These are phyloP conservation scores for Fundulus diaphanus DNA, from an alignment of 2,797 vertebrate species.

Conservation along the genomic window DNA sequence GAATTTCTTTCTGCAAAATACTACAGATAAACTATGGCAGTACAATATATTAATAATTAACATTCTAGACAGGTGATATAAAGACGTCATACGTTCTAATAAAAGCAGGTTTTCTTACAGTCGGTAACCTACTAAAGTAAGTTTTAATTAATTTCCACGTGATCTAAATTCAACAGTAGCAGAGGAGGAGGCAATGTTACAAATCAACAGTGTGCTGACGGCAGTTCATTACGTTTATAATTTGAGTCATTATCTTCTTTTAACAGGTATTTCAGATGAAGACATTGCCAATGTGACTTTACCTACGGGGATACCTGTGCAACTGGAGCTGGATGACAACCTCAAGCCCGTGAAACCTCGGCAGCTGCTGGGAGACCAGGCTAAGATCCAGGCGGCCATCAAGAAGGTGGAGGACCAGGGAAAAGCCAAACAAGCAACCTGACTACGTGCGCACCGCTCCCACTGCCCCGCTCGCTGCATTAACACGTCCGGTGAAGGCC, in stretches of 20 bases:
- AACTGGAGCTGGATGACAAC: slow-evolving; percentile 92
- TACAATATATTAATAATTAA: no score
- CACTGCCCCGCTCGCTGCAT: slow-evolving; percentile 14
- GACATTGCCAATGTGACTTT: slow-evolving; percentile 91
- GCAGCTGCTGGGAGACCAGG: slow-evolving; percentile 91
- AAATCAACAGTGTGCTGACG: background rate
- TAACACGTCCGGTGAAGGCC: slow-evolving; percentile 16
- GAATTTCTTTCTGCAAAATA: no score
- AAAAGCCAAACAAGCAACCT: slow-evolving; percentile 82
- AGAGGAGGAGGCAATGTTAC: background rate
- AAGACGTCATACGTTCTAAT: no score
- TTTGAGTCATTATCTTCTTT: slow-evolving; percentile 20
- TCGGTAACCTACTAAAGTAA: no score
- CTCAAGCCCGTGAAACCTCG: slow-evolving; percentile 87
- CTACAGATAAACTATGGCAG: no score
- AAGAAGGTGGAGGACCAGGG: slow-evolving; percentile 98
- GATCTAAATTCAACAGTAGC: background rate
- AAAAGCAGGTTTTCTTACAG: background rate
- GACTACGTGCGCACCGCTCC: slow-evolving; percentile 27
- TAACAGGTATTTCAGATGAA: slow-evolving; percentile 89
- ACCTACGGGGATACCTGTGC: slow-evolving; percentile 93
- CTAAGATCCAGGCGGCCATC: slow-evolving; percentile 93
- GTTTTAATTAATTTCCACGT: background rate
- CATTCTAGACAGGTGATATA: no score
- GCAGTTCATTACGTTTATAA: background rate